Evolutionary conservation across 2,797 vertebrate genomes (phyloP), one percentile per base, ranked within the genome.

Genomic region (Anabas testudineus): DNA sequence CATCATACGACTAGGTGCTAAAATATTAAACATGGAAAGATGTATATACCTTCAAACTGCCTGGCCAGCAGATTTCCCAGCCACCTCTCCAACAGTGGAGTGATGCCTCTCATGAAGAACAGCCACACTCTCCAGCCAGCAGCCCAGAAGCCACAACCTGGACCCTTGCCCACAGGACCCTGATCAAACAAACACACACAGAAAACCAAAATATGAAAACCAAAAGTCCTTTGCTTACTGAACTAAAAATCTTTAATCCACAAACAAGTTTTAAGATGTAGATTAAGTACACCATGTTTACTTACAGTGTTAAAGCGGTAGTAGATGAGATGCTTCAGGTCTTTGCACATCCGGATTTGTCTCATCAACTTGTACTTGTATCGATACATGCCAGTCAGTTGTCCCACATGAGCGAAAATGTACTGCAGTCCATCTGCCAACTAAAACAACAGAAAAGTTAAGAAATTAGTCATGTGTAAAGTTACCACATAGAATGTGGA

Each of bases 351-450:
- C 7, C 98, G 94, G 81, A 99, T 99, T 90, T 99, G 98, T 87
- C 98, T 94, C 98, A 99, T 99, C 85, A 99, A 88, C 90, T 99
- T 99, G 94, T 99, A 99, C 68, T 99, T 99, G 93, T 99, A 99
- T 2, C 98, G 93, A 92, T 99, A 99, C 98, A 99, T 99, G 63
- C 98, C 98, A 0, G 98, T 99, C 90, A 99, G 93, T 90, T 99
- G 98, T 51, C 98, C 98, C 43, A 99, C 98, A 0, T 99, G 98
- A 71, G 98, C 98, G 37, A 99, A 99, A 92, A 99, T 99, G 91
- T 99, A 99, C 93, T 99, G 98, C 80, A 99, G 91, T 0, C 98
- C 98, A 32, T 99, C 98, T 36, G 98, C 59, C 91, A 99, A 80
- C 98, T 99, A 73, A 30, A 86, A 78, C 0, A n/a, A 62, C 2